phyloP scores from a whole-genome alignment of 2,888 invertebrate genomes.

The Malachius bipustulatus region DNA sequence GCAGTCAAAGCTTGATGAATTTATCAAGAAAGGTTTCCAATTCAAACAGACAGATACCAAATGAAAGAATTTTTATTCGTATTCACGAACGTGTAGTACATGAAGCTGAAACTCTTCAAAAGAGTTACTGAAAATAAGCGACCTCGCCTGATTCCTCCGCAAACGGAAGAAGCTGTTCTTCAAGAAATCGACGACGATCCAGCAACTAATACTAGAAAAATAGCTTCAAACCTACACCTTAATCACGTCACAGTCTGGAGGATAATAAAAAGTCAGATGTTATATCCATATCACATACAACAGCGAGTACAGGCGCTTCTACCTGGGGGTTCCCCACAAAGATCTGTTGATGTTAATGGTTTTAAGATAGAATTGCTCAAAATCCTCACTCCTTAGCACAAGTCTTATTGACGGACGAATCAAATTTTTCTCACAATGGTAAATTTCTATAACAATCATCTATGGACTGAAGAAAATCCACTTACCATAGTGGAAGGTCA shows the following conservation, averaged over 20 bases:
- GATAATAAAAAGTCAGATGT: background rate
- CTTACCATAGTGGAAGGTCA: conserved; percentile 1
- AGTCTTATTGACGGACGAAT: background rate
- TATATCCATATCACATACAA: conserved; percentile 1
- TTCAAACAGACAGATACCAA: conserved; percentile 1
- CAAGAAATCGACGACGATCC: too few relatives aligned
- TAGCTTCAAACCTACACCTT: background rate
- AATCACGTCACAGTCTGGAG: background rate
- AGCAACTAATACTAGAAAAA: conserved; percentile 1
- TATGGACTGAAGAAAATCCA: background rate
- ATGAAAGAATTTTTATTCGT: conserved; percentile 1
- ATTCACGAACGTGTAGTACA: background rate
- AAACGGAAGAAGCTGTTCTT: conserved; percentile 3
- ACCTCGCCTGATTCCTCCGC: conserved; percentile 1
- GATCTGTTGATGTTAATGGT: conserved; percentile 1
- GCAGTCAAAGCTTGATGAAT: conserved; percentile 1
- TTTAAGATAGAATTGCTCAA: conserved; percentile 1
- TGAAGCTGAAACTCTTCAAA: background rate
- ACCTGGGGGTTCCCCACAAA: conserved; percentile 1
- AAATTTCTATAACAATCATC: background rate
- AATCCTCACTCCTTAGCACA: conserved; percentile 1
- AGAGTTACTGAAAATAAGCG: conserved; percentile 2
- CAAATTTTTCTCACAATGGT: background rate
- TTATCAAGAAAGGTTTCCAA: conserved; percentile 2
- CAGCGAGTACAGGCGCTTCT: conserved; percentile 1